Evolutionary conservation across 2,888 invertebrate species (phyloP).

Genomic region (Apodemia zela): DNA sequence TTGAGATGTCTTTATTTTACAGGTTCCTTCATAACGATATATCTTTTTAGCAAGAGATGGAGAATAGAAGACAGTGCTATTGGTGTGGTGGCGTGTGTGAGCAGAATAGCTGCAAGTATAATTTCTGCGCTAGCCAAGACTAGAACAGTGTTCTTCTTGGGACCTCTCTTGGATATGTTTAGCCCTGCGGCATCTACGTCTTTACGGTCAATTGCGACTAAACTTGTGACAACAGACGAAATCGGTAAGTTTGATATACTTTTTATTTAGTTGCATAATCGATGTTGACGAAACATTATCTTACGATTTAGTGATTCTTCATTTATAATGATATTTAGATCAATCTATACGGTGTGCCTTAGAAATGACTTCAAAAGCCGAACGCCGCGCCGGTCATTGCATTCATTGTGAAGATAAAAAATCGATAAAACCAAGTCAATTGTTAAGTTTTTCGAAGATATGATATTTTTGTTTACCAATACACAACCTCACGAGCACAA

Average conservation of each 20-base stretch:
- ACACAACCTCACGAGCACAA: no score
- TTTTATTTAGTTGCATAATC: background rate
- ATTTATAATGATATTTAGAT: background rate
- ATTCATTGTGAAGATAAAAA: no score
- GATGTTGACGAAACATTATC: background rate
- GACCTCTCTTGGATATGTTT: slow-evolving; percentile 76
- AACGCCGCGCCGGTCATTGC: no score
- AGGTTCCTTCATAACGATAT: slow-evolving; percentile 77
- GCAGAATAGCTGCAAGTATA: slow-evolving; percentile 72
- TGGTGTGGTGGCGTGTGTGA: slow-evolving; percentile 73
- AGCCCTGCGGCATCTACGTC: slow-evolving; percentile 80
- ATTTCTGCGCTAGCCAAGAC: slow-evolving; percentile 73
- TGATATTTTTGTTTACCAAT: no score
- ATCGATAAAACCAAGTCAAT: no score
- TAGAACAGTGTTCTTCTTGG: slow-evolving; percentile 71
- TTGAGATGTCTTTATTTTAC: slow-evolving; percentile 30
- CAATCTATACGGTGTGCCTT: no score
- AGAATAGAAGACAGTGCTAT: slow-evolving; percentile 73
- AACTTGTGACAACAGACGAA: slow-evolving; percentile 78
- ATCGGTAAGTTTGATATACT: slow-evolving; percentile 59
- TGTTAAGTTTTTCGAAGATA: no score
- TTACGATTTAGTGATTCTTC: background rate
- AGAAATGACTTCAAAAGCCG: no score
- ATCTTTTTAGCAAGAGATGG: slow-evolving; percentile 73
- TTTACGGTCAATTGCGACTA: slow-evolving; percentile 78